Conservation (phyloP, 2,797 vertebrate species). For the Malacoctenus gilli region DNA sequence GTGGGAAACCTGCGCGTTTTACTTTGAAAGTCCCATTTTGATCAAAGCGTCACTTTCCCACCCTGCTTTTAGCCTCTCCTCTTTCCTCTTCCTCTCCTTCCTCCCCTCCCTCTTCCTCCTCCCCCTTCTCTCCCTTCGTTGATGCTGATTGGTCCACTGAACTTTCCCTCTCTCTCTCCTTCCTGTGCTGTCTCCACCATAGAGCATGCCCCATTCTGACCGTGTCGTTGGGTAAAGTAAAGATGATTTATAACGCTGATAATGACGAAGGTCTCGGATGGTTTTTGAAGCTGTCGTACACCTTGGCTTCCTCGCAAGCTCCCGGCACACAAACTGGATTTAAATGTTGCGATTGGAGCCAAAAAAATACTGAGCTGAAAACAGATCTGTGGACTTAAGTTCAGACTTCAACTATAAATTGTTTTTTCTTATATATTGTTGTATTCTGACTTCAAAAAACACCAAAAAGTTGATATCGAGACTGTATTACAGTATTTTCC, state of each 20-base stretch:
- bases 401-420: too few species aligned
- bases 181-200: conserved; percentile 87
- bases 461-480: too few species aligned
- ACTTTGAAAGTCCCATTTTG: neutral
- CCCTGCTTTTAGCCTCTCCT: conserved; percentile 18
- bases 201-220: conserved; percentile 99
- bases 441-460: too few species aligned
- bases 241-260: conserved; percentile 81
- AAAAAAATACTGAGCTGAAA: too few species aligned
- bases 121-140: conserved; percentile 26
- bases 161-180: conserved; percentile 77
- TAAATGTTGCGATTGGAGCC: too few species aligned
- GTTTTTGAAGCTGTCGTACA: conserved; percentile 84
- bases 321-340: too few species aligned
- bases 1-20: conserved; percentile 33
- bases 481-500: too few species aligned
- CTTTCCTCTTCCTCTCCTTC: conserved; percentile 15
- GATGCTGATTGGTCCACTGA: conserved; percentile 58
- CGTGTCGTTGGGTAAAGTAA: conserved; percentile 94
- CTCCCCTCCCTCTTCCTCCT: neutral
- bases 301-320: conserved; percentile 49
- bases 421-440: too few species aligned
- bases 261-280: conserved; percentile 77
- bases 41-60: conserved; percentile 22
- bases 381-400: too few species aligned